A percentile compares a stretch with the other conserved stretches of the same genome.
Evolutionary conservation across 2,797 vertebrate genomes (phyloP).

Genomic region (Nyctalus aviator): DNA sequence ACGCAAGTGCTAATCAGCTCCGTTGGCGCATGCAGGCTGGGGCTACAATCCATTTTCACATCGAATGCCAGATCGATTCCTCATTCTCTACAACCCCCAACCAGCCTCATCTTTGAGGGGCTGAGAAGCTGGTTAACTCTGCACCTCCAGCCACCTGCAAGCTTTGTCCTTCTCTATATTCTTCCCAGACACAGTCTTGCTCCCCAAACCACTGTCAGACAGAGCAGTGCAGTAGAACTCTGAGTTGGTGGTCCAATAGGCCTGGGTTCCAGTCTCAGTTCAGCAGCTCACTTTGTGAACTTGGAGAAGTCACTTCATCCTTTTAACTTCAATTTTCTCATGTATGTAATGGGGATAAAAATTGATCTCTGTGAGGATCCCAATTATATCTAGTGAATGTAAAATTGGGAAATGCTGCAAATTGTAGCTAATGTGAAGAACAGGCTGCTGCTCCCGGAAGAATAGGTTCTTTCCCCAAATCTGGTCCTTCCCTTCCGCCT

Average conservation of each 20-base stretch:
- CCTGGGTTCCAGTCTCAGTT: constrained; percentile 6
- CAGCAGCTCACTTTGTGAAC: not conserved
- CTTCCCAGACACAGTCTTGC: not conserved
- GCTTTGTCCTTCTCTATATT: not conserved
- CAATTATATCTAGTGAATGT: not conserved
- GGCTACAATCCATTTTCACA: constrained; percentile 88
- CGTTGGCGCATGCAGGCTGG: constrained; percentile 75
- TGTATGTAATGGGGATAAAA: constrained; percentile 27
- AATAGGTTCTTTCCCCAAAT: not conserved
- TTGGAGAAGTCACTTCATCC: not conserved
- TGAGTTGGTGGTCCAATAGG: not conserved
- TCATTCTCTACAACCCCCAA: constrained; percentile 72
- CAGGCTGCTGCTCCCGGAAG: not conserved
- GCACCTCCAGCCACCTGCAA: constrained; percentile 4
- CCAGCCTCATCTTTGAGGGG: constrained; percentile 58
- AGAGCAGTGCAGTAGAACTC: not conserved
- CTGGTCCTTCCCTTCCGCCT: not conserved
- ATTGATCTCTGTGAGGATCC: not conserved
- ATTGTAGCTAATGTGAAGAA: not conserved
- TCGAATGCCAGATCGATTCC: constrained; percentile 82
- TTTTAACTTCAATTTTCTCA: constrained; percentile 60
- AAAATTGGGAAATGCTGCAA: not conserved
- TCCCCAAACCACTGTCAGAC: not conserved
- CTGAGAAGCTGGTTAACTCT: constrained; percentile 64
- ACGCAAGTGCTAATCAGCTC: constrained; percentile 82